phyloP scores from a whole-genome alignment of 2,888 invertebrate genomes.

The Muschampia plurimacula region DNA sequence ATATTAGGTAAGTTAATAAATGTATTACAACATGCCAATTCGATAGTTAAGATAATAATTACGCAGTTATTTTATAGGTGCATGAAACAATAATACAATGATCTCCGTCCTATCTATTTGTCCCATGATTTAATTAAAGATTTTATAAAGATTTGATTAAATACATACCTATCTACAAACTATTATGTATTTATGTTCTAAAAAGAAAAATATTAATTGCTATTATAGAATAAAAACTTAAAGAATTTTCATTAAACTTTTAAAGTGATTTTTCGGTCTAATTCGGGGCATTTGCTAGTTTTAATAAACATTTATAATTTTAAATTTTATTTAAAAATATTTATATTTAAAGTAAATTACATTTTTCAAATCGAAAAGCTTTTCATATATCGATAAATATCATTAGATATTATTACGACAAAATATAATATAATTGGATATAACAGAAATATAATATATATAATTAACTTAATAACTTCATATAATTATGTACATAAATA shows the following conservation, averaged over 20 bases:
- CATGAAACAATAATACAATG: constrained; percentile 20
- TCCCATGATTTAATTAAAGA: constrained; percentile 21
- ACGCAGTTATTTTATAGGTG: constrained; percentile 24
- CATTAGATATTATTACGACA: neutral
- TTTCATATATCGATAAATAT: neutral
- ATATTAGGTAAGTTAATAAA: constrained; percentile 25
- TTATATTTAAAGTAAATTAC: neutral
- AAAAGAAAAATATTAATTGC: constrained; percentile 11
- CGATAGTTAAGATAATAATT: constrained; percentile 15
- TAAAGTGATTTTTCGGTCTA: neutral
- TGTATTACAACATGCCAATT: constrained; percentile 43
- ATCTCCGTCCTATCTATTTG: constrained; percentile 30
- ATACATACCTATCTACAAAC: constrained; percentile 47
- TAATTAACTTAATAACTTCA: neutral
- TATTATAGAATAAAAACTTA: neutral
- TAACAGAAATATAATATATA: neutral
- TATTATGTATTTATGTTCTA: constrained; percentile 39
- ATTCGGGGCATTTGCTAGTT: constrained; percentile 27
- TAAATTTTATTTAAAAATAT: too few relatives aligned
- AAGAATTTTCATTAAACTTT: neutral
- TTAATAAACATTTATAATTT: neutral
- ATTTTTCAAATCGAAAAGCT: neutral
- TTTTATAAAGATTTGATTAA: constrained; percentile 30
- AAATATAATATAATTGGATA: constrained; percentile 1
- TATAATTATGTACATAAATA: neutral